Conservation (phyloP, 2,797 vertebrate species). For the Dipus sagitta region DNA sequence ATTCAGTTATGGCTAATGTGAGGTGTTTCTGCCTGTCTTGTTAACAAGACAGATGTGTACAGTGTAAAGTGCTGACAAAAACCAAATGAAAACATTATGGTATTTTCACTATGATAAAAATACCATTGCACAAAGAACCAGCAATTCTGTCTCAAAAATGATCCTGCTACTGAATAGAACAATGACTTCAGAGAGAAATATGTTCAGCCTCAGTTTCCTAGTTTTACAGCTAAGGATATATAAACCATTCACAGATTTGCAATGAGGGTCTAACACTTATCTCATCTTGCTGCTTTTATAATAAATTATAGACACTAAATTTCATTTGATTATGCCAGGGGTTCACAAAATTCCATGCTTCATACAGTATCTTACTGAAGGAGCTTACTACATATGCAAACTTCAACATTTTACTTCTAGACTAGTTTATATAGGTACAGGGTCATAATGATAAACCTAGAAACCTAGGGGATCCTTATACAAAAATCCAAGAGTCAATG, state of each 20-base stretch:
- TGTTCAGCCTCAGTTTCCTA: neutral
- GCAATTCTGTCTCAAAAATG: neutral
- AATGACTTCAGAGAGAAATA: neutral
- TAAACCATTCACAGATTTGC: neutral
- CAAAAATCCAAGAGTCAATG: neutral
- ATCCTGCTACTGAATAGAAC: neutral
- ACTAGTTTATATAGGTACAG: neutral
- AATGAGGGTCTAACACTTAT: neutral
- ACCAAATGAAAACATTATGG: neutral
- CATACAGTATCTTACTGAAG: neutral
- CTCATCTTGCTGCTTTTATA: neutral
- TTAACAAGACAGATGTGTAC: slow-evolving; percentile 20
- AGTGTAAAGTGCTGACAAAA: neutral
- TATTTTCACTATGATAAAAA: neutral
- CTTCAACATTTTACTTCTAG: neutral
- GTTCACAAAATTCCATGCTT: neutral
- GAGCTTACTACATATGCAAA: neutral
- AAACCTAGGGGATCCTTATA: neutral
- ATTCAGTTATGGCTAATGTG: neutral
- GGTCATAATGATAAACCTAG: neutral
- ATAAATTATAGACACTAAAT: neutral
- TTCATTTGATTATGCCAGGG: neutral
- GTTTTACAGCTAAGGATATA: neutral
- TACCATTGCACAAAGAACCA: neutral
- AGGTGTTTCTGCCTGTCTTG: neutral